Conservation (phyloP, 2,797 vertebrate genomes). For the Knipowitschia caucasica region DNA sequence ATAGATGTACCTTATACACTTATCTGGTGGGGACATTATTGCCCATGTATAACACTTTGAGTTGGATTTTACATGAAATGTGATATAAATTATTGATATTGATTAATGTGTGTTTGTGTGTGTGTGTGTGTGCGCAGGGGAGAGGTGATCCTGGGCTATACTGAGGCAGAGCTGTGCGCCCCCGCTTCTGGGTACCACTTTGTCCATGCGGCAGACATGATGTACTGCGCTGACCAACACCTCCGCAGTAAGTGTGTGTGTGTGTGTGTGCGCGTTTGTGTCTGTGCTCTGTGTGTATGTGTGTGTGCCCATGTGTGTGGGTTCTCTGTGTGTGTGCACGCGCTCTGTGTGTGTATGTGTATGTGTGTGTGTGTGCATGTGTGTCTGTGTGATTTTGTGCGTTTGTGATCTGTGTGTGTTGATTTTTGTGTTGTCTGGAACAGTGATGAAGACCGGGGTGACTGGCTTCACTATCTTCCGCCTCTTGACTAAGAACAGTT, state of each 20-base stretch:
- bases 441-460: constrained; percentile 82
- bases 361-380: too few species aligned
- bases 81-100: neutral
- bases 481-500: constrained; percentile 64
- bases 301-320: too few species aligned
- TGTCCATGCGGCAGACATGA: constrained; percentile 80
- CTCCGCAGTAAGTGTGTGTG: constrained; percentile 58
- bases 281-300: too few species aligned
- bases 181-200: constrained; percentile 77
- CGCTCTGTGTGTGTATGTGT: neutral
- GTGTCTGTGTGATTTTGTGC: too few species aligned
- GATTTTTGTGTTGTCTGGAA: neutral
- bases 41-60: too few species aligned
- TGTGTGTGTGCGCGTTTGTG: too few species aligned
- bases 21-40: too few species aligned
- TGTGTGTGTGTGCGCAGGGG: constrained; percentile 34
- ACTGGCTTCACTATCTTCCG: constrained; percentile 75
- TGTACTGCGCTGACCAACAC: constrained; percentile 81
- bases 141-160: constrained; percentile 72
- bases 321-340: too few species aligned
- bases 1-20: neutral
- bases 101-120: neutral
- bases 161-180: constrained; percentile 67
- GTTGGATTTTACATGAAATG: neutral
- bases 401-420: too few species aligned